Evolutionary conservation across 2,888 invertebrate genomes (phyloP), one percentile per base, ranked within the genome.

Genomic region (Archips xylosteana): DNA sequence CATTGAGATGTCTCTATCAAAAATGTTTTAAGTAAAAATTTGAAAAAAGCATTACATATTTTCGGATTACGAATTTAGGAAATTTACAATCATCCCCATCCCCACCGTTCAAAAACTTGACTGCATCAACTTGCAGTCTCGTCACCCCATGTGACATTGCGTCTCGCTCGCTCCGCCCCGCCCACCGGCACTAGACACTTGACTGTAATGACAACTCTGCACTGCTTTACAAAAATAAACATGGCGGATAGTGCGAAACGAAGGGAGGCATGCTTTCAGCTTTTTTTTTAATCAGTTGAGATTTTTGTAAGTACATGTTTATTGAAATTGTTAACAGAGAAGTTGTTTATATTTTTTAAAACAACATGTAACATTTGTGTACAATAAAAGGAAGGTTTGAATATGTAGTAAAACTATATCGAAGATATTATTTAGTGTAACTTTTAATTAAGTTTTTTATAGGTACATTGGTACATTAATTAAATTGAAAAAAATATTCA

Each of bases 171-270:
- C 80, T 45, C 34, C 83, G 87, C 89, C 83, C 88, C 90, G 89
- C 90, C 90, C 88, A 82, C 80, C 82, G 80, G 82, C 67, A 72
- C 71, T 49, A 67, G 72, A 63, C 68, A 74, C 74, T 74, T 70
- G 65, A 69, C 74, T 66, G 73, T 72, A 85, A 84, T 86, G 86
- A 86, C 85, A 82, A 85, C 82, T 83, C 84, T 89, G 89, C 90
- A 88, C 83, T 86, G 89, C 89, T 89, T 88, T 87, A 89, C 86
- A 86, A 89, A 92, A 92, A 89, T 92, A 92, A 93, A 92, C 91
- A 93, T 93, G 93, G 93, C 93, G 87, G 92, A 85, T 85, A 83
- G 81, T 70, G 77, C 75, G 75, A 75, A 78, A 76, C 77, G 79
- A 77, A 72, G 75, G 72, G 78, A 79, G 81, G 79, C 78, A 77